A percentile compares a stretch with the other conserved stretches of the same genome.
phyloP scores from a whole-genome alignment of 2,797 vertebrate species.

The Arrhamphus sclerolepis region DNA sequence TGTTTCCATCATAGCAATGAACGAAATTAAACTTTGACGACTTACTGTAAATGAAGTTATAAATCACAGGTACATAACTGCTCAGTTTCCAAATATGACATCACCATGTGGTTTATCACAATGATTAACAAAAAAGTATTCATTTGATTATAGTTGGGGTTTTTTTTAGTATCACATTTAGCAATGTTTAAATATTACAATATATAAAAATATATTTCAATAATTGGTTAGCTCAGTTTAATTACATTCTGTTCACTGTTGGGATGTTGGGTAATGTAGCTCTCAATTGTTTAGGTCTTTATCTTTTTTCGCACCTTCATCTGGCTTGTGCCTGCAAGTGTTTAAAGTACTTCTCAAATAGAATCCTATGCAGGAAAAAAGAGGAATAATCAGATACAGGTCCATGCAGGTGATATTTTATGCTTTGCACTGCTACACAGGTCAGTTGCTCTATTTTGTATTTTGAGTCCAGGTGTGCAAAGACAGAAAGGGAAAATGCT shows the following conservation, averaged over 20 bases:
- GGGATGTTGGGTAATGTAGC: neutral
- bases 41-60: neutral
- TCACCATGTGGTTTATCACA: no score
- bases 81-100: no score
- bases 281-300: neutral
- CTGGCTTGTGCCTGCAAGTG: conserved; percentile 13
- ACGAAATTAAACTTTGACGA: neutral
- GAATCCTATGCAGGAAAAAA: neutral
- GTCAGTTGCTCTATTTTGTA: conserved; percentile 39
- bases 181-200: no score
- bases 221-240: no score
- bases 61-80: no score
- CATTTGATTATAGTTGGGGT: no score
- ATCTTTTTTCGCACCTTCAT: conserved; percentile 15
- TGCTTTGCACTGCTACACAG: conserved; percentile 47
- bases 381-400: conserved; percentile 32
- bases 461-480: conserved; percentile 72
- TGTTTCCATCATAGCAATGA: neutral
- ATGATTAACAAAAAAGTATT: no score
- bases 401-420: conserved; percentile 45
- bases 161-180: no score
- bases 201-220: neutral
- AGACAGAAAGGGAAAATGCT: conserved; percentile 50
- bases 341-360: conserved; percentile 10
- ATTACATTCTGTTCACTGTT: no score